Conservation (phyloP, 2,113 vertebrate genomes). For the Mus spicilegus region DNA sequence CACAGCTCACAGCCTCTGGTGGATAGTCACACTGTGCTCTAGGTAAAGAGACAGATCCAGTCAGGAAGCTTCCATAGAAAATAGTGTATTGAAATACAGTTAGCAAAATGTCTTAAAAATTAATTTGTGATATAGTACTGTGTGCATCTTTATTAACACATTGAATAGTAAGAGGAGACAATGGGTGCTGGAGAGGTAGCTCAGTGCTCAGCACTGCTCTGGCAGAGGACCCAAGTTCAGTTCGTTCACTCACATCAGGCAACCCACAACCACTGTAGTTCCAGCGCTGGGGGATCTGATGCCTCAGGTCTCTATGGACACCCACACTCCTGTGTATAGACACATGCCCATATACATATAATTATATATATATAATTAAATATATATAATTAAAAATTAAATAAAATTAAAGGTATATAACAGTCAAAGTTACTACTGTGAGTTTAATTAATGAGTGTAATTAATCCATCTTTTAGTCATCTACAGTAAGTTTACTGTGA, state of each 20-base stretch:
- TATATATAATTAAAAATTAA: neutral
- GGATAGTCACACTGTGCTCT: neutral
- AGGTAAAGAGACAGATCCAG: no score
- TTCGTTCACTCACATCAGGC: no score
- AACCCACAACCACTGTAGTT: neutral
- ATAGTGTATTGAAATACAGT: neutral
- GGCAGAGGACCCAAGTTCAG: neutral
- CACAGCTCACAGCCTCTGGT: neutral
- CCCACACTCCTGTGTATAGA: no score
- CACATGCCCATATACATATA: neutral
- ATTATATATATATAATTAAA: neutral
- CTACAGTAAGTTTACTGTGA: neutral
- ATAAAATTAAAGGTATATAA: neutral
- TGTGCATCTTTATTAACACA: conserved; percentile 13
- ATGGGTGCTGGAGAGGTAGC: neutral
- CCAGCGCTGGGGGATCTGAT: neutral
- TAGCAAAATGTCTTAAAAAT: conserved; percentile 25
- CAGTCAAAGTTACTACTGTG: neutral
- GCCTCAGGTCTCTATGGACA: neutral
- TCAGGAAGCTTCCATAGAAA: neutral
- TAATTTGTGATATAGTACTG: neutral
- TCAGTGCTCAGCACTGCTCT: neutral
- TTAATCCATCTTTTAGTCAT: conserved; percentile 24
- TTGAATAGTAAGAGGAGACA: neutral
- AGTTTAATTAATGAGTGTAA: neutral